Evolutionary conservation across 2,888 invertebrate genomes (phyloP).

Genomic region (Sialis fuliginosa): DNA sequence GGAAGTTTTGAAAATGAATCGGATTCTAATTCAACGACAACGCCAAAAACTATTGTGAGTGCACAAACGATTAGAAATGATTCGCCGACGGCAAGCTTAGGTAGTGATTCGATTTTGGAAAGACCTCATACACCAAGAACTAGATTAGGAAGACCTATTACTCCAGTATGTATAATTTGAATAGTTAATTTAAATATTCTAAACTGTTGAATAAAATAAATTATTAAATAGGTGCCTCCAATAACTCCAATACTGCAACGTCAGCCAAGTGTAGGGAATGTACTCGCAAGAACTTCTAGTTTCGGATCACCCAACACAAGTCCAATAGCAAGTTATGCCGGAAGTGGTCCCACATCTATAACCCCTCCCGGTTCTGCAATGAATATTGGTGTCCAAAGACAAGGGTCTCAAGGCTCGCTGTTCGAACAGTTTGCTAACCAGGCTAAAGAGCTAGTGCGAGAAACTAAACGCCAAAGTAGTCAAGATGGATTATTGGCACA

Average conservation of each 20-base stretch:
- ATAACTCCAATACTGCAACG: constrained; percentile 34
- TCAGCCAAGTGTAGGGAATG: constrained; percentile 40
- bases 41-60: constrained; percentile 53
- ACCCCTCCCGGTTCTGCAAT: constrained; percentile 22
- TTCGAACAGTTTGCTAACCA: constrained; percentile 77
- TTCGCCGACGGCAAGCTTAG: constrained; percentile 28
- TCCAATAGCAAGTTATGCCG: constrained; percentile 8
- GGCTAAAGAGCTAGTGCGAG: constrained; percentile 75
- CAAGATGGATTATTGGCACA: constrained; percentile 78
- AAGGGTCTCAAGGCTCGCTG: constrained; percentile 68
- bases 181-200: constrained; percentile 1
- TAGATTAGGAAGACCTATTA: constrained; percentile 28
- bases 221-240: constrained; percentile 27
- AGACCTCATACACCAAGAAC: constrained; percentile 33
- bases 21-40: constrained; percentile 58
- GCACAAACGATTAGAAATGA: constrained; percentile 29
- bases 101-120: constrained; percentile 32
- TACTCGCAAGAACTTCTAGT: constrained; percentile 43
- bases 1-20: constrained; percentile 57
- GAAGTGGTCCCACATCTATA: constrained; percentile 18
- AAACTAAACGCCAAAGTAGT: constrained; percentile 75
- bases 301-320: constrained; percentile 29
- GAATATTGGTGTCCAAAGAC: constrained; percentile 33
- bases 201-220: constrained; percentile 3
- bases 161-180: constrained; percentile 25